phyloP scores from a whole-genome alignment of 2,797 vertebrate species.

The Mus spretus region DNA sequence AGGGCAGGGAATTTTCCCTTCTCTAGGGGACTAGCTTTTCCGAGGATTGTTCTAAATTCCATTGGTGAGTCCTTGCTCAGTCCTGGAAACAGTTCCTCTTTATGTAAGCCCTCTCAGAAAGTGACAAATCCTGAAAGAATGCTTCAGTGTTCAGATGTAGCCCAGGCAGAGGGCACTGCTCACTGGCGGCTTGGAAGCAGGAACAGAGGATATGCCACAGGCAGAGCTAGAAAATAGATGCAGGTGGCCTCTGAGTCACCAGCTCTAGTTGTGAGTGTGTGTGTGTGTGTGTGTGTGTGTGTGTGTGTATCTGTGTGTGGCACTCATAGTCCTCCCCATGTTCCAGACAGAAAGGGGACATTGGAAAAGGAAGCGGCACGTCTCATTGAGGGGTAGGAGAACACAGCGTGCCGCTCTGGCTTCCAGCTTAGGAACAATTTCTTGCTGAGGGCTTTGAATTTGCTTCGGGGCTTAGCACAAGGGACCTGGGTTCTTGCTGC shows the following conservation, averaged over 20 bases:
- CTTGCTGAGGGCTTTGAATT: constrained; percentile 25
- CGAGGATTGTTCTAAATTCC: constrained; percentile 74
- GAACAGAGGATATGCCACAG: neutral
- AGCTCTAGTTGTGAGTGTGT: neutral
- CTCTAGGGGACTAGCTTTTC: constrained; percentile 51
- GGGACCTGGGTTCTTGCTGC: neutral
- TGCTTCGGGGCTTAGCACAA: neutral
- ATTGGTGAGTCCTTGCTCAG: constrained; percentile 73
- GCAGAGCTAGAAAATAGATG: constrained; percentile 67
- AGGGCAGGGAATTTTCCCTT: constrained; percentile 38
- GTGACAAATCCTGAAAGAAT: constrained; percentile 74
- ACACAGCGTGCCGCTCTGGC: constrained; percentile 54
- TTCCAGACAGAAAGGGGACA: constrained; percentile 56
- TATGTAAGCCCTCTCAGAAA: constrained; percentile 74
- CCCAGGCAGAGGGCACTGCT: constrained; percentile 65
- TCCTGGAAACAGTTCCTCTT: constrained; percentile 75
- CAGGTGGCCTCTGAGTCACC: constrained; percentile 79
- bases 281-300: too few relatives aligned
- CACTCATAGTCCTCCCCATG: neutral
- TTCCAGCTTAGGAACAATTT: constrained; percentile 61
- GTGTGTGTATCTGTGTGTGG: too few relatives aligned
- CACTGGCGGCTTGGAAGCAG: constrained; percentile 34
- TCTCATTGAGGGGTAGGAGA: constrained; percentile 66
- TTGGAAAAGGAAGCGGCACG: constrained; percentile 46
- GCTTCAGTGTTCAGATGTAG: constrained; percentile 65